phyloP scores from a whole-genome alignment of 2,113 vertebrate genomes.

The Entelurus aequoreus region DNA sequence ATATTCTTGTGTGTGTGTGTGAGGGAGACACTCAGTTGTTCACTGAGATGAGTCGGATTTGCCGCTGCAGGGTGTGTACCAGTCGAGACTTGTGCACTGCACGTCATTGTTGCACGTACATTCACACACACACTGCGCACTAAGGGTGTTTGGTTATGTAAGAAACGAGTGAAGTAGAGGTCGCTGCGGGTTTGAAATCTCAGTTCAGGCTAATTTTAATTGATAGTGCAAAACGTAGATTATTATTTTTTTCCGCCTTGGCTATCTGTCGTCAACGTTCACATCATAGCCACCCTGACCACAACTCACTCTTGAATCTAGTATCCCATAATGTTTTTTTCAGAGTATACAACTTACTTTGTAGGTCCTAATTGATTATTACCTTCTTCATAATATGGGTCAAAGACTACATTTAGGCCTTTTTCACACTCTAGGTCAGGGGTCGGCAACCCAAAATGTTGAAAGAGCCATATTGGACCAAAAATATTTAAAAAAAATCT shows the following conservation, averaged over 20 bases:
- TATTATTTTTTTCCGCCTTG: slow-evolving; percentile 25
- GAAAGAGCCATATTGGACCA: too few relatives aligned
- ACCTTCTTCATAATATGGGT: not conserved
- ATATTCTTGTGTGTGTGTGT: not conserved
- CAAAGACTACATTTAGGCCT: not conserved
- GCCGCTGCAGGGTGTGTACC: slow-evolving; percentile 20
- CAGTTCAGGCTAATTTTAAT: slow-evolving; percentile 53
- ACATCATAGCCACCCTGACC: slow-evolving; percentile 12
- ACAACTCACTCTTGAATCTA: not conserved
- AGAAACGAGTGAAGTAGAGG: slow-evolving; percentile 37
- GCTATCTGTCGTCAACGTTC: slow-evolving; percentile 21
- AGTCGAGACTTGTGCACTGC: slow-evolving; percentile 28
- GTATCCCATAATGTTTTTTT: too few relatives aligned
- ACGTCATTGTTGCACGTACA: not conserved
- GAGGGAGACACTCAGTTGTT: not conserved
- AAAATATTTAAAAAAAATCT: too few relatives aligned
- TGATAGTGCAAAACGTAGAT: slow-evolving; percentile 47
- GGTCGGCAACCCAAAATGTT: too few relatives aligned
- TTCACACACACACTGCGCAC: slow-evolving; percentile 8
- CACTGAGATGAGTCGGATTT: slow-evolving; percentile 23
- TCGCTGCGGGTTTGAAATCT: slow-evolving; percentile 37
- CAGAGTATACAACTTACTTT: too few relatives aligned
- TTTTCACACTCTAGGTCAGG: too few relatives aligned
- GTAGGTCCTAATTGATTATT: not conserved
- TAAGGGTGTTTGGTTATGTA: slow-evolving; percentile 47